phyloP scores from a whole-genome alignment of 2,888 invertebrate species.

The Diplolepis rosae region DNA sequence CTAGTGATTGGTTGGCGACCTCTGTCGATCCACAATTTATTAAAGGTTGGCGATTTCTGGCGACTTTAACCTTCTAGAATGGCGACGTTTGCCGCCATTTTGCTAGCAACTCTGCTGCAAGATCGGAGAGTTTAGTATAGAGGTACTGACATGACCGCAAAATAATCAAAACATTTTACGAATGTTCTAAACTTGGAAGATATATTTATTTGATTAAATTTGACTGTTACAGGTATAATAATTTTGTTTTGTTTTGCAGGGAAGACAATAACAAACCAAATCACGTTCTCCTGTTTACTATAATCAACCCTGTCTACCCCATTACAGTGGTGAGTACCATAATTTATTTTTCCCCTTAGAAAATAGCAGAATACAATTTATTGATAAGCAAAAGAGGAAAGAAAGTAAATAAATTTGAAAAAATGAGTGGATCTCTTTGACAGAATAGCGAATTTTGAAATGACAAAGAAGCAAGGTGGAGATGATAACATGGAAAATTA shows the following conservation, averaged over 20 bases:
- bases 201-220: too few relatives aligned
- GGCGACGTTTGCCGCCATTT: too few relatives aligned
- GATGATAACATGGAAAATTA: background rate
- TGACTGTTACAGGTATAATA: background rate
- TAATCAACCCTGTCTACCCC: constrained; percentile 98
- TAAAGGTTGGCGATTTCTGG: too few relatives aligned
- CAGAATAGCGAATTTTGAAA: constrained; percentile 9
- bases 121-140: too few relatives aligned
- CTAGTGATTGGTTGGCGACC: too few relatives aligned
- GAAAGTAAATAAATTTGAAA: constrained; percentile 1
- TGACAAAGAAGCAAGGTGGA: constrained; percentile 3
- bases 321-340: constrained; percentile 96
- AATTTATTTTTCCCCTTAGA: background rate
- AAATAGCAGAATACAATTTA: background rate
- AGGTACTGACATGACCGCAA: too few relatives aligned
- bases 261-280: constrained; percentile 92
- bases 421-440: background rate
- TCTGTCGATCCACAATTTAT: too few relatives aligned
- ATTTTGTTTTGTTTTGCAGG: constrained; percentile 71
- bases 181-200: too few relatives aligned
- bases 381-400: background rate
- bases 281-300: constrained; percentile 97
- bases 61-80: too few relatives aligned
- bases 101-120: too few relatives aligned
- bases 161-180: too few relatives aligned